Evolutionary conservation across 2,797 vertebrate genomes (phyloP).

Genomic region (Zalophus californianus): DNA sequence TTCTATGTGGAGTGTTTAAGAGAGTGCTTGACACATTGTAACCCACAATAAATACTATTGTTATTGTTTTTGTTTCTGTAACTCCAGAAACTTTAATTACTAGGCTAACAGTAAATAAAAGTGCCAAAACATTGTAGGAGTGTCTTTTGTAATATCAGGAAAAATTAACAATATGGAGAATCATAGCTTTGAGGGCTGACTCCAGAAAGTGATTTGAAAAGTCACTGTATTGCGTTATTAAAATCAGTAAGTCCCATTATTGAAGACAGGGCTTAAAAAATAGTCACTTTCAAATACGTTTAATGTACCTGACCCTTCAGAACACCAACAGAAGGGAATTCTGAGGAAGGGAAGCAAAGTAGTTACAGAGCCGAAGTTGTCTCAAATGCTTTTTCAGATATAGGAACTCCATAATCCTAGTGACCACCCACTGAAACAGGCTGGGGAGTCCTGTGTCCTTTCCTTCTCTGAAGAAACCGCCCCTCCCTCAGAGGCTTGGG

Average conservation of each 20-base stretch:
- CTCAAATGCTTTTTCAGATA: neutral
- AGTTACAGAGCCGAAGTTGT: neutral
- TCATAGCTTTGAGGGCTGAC: neutral
- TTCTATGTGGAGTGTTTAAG: neutral
- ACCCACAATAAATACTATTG: neutral
- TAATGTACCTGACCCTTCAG: neutral
- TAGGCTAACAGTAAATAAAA: neutral
- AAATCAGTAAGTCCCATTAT: neutral
- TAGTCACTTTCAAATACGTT: neutral
- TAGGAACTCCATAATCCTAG: neutral
- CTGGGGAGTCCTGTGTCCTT: neutral
- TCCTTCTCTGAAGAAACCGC: neutral
- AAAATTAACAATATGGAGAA: neutral
- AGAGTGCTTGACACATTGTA: neutral
- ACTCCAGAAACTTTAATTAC: neutral
- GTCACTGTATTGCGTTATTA: neutral
- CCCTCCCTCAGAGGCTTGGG: neutral
- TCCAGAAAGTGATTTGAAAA: constrained; percentile 3
- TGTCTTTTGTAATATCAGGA: neutral
- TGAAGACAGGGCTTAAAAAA: neutral
- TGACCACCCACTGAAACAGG: too few species aligned
- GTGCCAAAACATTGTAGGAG: neutral
- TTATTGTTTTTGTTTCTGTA: neutral
- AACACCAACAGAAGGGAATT: neutral
- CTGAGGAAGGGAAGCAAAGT: neutral